Conservation (phyloP, 2,797 vertebrate species). For the Sebastes oblongus region DNA sequence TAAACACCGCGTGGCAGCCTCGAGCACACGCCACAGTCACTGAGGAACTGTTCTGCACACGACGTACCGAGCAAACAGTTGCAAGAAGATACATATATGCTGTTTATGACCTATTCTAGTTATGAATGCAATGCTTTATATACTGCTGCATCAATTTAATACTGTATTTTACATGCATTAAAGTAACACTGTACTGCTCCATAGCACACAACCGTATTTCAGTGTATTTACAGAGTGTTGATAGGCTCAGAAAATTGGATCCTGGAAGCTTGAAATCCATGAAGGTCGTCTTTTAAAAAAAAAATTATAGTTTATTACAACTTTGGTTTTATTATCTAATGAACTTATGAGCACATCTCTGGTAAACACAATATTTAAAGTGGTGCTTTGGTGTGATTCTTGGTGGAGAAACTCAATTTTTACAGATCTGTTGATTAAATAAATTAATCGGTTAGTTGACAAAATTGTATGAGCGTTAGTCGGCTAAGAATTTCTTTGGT, state of each 20-base stretch:
- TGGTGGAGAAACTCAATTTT: accelerated
- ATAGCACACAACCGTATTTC: background rate
- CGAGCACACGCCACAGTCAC: background rate
- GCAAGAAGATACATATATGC: background rate
- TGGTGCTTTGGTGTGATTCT: too few relatives aligned
- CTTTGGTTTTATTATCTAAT: background rate
- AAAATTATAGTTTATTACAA: background rate
- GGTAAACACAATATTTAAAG: too few relatives aligned
- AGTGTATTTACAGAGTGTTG: background rate
- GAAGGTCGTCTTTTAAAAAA: background rate
- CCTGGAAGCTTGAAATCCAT: background rate
- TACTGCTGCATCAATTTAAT: background rate
- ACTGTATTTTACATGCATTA: background rate
- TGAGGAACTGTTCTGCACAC: background rate
- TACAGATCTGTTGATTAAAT: too few relatives aligned
- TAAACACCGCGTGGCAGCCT: slow-evolving; percentile 32
- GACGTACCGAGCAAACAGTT: background rate
- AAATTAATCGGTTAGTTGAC: too few relatives aligned
- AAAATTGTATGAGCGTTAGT: too few relatives aligned
- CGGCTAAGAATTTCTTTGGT: too few relatives aligned
- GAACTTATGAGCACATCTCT: too few relatives aligned
- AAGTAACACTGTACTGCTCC: background rate
- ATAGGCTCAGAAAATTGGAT: background rate
- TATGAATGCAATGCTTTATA: background rate
- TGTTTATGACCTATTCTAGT: background rate